Evolutionary conservation across 1,140 invertebrate genomes (phyloP).

Genomic region (Sminthurides bifidus): DNA sequence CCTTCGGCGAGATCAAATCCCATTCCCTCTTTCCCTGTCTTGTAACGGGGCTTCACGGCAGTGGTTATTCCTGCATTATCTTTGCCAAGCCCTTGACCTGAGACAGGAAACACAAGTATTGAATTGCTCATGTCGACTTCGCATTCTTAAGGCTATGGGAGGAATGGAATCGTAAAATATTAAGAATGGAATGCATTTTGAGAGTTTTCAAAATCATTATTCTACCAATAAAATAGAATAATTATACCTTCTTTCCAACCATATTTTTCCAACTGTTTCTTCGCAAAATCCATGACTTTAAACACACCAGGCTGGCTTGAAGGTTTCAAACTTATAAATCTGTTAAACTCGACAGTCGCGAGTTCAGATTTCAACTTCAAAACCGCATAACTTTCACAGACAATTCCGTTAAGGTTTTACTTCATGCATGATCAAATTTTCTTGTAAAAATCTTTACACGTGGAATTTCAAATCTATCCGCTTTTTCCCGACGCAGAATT

Average conservation of each 20-base stretch:
- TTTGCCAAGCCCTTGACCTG: conserved; percentile 28
- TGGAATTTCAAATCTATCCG: too few relatives aligned
- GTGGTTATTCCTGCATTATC: conserved; percentile 23
- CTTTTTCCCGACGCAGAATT: too few relatives aligned
- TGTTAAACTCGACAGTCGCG: too few relatives aligned
- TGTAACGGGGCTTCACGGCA: conserved; percentile 27
- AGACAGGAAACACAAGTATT: background rate
- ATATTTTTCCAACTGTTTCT: conserved; percentile 30
- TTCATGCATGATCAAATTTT: too few relatives aligned
- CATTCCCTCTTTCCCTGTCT: conserved; percentile 27
- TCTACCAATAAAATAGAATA: background rate
- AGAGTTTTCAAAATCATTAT: background rate
- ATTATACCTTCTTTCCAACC: conserved; percentile 30
- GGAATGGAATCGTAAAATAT: too few relatives aligned
- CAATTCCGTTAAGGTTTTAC: too few relatives aligned
- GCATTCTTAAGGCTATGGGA: background rate
- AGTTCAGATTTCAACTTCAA: background rate
- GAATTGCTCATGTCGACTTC: too few relatives aligned
- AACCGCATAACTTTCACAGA: too few relatives aligned
- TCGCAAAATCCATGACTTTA: conserved; percentile 28
- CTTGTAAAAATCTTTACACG: too few relatives aligned
- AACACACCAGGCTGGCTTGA: background rate
- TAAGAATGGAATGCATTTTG: background rate
- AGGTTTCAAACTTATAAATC: background rate
- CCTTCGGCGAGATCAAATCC: conserved; percentile 28